These are phyloP conservation scores for Felis chaus DNA, from an alignment of 2,113 vertebrate species.

Conservation along the genomic window DNA sequence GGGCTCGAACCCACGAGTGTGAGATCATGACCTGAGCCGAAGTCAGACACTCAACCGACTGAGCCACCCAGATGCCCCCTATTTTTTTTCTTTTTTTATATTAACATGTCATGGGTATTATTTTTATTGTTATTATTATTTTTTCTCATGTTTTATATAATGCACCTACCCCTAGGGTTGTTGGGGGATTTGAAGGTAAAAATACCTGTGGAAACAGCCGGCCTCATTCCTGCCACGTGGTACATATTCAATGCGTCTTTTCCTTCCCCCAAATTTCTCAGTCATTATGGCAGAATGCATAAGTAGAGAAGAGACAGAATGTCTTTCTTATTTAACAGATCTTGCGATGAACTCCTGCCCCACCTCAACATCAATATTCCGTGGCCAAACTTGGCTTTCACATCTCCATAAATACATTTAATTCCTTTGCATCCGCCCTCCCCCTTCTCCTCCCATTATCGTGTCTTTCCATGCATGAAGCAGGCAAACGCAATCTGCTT, in stretches of 20 bases:
- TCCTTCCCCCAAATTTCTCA: not conserved
- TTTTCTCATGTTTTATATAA: not conserved
- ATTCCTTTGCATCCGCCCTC: not conserved
- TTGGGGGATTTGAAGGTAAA: not conserved
- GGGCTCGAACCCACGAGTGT: too few relatives aligned
- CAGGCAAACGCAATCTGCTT: not conserved
- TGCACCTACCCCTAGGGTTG: rapidly evolving
- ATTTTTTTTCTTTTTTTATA: too few relatives aligned
- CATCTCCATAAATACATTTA: not conserved
- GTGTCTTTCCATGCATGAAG: not conserved
- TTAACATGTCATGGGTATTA: too few relatives aligned
- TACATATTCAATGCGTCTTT: not conserved
- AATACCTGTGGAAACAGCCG: not conserved
- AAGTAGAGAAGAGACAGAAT: not conserved
- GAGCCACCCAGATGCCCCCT: too few relatives aligned
- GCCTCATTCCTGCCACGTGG: not conserved
- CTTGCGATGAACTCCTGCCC: not conserved
- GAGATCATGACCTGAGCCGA: too few relatives aligned
- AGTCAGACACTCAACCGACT: too few relatives aligned
- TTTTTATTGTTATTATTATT: too few relatives aligned
- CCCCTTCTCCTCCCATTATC: not conserved
- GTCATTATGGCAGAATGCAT: not conserved
- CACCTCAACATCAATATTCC: not conserved
- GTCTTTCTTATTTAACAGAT: not conserved
- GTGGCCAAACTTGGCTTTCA: not conserved